phyloP scores from a whole-genome alignment of 2,888 invertebrate species.

The Podotricha telesiphe region DNA sequence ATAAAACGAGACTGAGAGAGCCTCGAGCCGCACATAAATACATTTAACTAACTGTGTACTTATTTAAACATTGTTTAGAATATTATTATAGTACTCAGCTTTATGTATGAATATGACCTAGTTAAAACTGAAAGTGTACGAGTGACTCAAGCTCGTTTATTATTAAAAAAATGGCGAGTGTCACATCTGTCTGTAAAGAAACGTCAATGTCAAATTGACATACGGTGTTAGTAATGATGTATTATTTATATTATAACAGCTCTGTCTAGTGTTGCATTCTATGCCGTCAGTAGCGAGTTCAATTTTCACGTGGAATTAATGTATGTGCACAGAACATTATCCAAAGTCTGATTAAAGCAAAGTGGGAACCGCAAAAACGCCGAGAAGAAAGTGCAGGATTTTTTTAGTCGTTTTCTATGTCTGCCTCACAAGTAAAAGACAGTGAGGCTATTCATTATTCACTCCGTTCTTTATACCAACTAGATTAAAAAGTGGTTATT shows the following conservation, averaged over 20 bases:
- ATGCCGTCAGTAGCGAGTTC: neutral
- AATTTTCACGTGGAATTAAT: constrained; percentile 9
- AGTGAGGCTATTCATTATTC: neutral
- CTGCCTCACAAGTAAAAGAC: constrained; percentile 14
- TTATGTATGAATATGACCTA: neutral
- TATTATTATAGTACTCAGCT: neutral
- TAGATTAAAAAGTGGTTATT: neutral
- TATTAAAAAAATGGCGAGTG: too few species aligned
- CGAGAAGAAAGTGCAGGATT: constrained; percentile 5
- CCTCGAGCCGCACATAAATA: constrained; percentile 9
- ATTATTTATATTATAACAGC: neutral
- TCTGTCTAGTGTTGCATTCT: neutral
- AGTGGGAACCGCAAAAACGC: constrained; percentile 13
- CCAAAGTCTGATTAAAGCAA: constrained; percentile 11
- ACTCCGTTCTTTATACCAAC: neutral
- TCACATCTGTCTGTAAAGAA: too few species aligned
- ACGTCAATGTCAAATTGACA: too few species aligned
- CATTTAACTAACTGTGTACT: constrained; percentile 8
- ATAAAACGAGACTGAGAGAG: constrained; percentile 32
- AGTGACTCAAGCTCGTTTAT: neutral
- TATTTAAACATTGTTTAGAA: constrained; percentile 2
- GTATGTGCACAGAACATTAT: neutral
- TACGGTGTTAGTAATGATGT: too few species aligned
- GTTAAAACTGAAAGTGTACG: neutral
- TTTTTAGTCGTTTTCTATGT: constrained; percentile 16